phyloP scores from a whole-genome alignment of 2,888 invertebrate genomes.

The Coleophora deauratella region DNA sequence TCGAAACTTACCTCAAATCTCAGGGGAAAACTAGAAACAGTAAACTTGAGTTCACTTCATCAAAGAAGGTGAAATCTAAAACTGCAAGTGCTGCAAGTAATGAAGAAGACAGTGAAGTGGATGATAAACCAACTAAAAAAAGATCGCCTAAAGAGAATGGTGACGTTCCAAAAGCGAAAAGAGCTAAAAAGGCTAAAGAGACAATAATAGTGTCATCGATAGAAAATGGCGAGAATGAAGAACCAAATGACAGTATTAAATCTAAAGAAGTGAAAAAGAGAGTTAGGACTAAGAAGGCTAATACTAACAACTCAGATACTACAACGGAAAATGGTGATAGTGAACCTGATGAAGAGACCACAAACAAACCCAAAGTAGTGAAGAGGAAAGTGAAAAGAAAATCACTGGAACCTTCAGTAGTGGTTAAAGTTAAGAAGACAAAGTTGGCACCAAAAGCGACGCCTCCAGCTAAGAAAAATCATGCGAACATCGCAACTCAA shows the following conservation, averaged over 20 bases:
- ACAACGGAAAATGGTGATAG: too few species aligned
- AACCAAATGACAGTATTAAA: conserved; percentile 18
- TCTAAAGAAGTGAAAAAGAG: too few species aligned
- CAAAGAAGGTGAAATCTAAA: conserved; percentile 28
- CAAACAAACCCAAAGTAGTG: conserved; percentile 19
- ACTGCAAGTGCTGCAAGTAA: conserved; percentile 5
- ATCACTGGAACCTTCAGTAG: conserved; percentile 41
- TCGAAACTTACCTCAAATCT: conserved; percentile 77
- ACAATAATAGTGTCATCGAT: conserved; percentile 12
- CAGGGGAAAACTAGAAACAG: conserved; percentile 71
- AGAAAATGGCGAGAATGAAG: conserved; percentile 40
- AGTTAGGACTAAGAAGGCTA: too few species aligned
- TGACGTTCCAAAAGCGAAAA: conserved; percentile 18
- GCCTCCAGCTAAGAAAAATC: conserved; percentile 54
- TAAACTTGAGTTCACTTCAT: conserved; percentile 73
- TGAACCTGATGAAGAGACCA: conserved; percentile 13
- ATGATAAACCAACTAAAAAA: conserved; percentile 18
- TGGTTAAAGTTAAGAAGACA: conserved; percentile 46
- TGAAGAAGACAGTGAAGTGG: conserved; percentile 13
- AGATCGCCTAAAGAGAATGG: conserved; percentile 16
- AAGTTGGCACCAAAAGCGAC: conserved; percentile 48
- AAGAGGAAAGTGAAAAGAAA: conserved; percentile 39
- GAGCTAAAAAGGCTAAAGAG: conserved; percentile 24
- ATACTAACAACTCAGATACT: too few species aligned
- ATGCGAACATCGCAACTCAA: conserved; percentile 54